These are phyloP conservation scores for Sebastes itinus DNA, from an alignment of 2,797 vertebrate species.

Conservation along the genomic window DNA sequence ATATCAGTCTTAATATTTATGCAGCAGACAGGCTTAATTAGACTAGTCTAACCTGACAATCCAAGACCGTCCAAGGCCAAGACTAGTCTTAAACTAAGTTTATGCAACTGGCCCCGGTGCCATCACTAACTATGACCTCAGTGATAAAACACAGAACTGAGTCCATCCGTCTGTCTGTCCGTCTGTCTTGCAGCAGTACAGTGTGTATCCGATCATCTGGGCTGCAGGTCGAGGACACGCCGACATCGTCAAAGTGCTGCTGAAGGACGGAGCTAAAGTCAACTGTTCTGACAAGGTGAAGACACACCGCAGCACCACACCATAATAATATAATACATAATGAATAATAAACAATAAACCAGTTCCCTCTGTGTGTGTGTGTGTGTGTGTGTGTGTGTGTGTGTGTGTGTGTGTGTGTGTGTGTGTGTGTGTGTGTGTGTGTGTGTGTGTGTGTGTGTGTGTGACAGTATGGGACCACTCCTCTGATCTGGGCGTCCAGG, in stretches of 20 bases:
- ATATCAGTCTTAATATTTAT: too few relatives aligned
- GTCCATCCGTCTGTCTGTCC: neutral
- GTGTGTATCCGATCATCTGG: conserved; percentile 98
- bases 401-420: neutral
- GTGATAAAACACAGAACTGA: neutral
- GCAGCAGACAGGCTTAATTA: too few relatives aligned
- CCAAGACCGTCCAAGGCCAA: too few relatives aligned
- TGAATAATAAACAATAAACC: neutral
- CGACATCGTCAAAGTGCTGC: conserved; percentile 89
- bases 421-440: neutral
- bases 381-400: too few relatives aligned
- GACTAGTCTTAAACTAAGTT: neutral
- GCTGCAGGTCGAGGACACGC: conserved; percentile 94
- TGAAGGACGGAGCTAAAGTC: conserved; percentile 92
- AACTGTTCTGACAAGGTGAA: conserved; percentile 98
- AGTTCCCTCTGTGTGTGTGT: neutral
- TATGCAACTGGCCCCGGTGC: neutral
- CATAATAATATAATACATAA: neutral
- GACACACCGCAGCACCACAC: neutral
- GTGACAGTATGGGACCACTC: conserved; percentile 92
- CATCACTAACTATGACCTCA: too few relatives aligned
- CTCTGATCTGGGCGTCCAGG: conserved; percentile 95
- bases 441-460: neutral
- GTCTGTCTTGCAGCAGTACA: conserved; percentile 88
- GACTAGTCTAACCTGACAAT: too few relatives aligned